Evolutionary conservation across 2,797 vertebrate genomes (phyloP).

Genomic region (Epinephelus coioides): DNA sequence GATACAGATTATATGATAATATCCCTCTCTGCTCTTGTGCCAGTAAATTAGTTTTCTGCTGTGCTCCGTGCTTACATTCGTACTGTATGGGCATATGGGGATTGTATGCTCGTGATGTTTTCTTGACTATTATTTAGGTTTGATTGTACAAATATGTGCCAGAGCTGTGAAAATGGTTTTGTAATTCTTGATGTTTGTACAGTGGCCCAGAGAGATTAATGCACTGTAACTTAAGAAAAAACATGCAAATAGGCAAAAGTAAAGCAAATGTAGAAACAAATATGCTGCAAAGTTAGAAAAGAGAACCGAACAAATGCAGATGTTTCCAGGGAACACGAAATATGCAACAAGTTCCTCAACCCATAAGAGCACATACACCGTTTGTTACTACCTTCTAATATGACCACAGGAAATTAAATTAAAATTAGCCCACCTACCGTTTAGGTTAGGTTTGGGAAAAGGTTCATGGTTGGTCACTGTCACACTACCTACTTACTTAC

Average conservation of each 20-base stretch:
- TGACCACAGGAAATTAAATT: no score
- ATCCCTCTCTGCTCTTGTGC: slow-evolving; percentile 31
- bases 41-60: slow-evolving; percentile 21
- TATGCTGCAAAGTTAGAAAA: neutral
- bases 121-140: neutral
- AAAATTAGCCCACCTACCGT: no score
- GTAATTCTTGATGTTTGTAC: no score
- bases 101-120: neutral
- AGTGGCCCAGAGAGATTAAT: neutral
- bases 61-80: neutral
- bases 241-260: neutral
- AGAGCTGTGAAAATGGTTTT: no score
- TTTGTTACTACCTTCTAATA: no score
- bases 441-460: no score
- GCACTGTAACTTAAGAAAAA: neutral
- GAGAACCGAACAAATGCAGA: neutral
- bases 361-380: no score
- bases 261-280: neutral
- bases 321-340: no score
- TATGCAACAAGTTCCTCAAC: no score
- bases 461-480: no score
- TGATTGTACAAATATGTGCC: neutral
- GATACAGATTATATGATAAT: slow-evolving; percentile 64
- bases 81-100: neutral
- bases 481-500: no score